These are phyloP conservation scores for Scomber scombrus DNA, from an alignment of 2,113 vertebrate species.

Conservation along the genomic window DNA sequence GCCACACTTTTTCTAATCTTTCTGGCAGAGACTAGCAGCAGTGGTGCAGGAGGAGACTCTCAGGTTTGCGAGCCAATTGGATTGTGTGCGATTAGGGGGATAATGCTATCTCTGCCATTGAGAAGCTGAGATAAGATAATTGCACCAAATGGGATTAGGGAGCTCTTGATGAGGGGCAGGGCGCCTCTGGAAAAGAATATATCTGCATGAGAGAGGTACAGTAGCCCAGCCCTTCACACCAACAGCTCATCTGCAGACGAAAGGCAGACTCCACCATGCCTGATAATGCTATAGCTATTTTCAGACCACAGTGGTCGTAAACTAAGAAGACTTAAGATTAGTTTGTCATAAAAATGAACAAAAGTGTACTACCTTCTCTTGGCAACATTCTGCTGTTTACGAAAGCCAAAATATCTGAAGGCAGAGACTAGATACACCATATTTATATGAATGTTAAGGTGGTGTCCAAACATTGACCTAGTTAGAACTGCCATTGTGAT, in stretches of 20 bases:
- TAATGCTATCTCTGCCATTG: slow-evolving; percentile 78
- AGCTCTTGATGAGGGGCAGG: slow-evolving; percentile 70
- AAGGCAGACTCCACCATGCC: slow-evolving; percentile 65
- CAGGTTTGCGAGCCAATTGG: slow-evolving; percentile 71
- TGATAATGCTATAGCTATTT: slow-evolving; percentile 58
- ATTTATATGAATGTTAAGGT: slow-evolving; percentile 46
- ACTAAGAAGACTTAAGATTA: slow-evolving; percentile 9
- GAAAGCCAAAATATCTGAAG: slow-evolving; percentile 32
- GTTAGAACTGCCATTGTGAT: slow-evolving; percentile 58
- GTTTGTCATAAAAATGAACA: slow-evolving; percentile 17
- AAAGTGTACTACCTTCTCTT: slow-evolving; percentile 7
- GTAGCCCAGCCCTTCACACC: slow-evolving; percentile 21
- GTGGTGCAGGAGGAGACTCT: slow-evolving; percentile 53
- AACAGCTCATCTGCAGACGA: slow-evolving; percentile 52
- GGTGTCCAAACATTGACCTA: slow-evolving; percentile 64
- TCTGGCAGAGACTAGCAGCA: slow-evolving; percentile 53
- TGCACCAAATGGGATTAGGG: slow-evolving; percentile 82
- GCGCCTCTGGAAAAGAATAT: slow-evolving; percentile 59
- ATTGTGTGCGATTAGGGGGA: slow-evolving; percentile 80
- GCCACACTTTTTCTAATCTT: slow-evolving; percentile 53
- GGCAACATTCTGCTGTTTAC: slow-evolving; percentile 37
- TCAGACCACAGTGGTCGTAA: slow-evolving; percentile 29
- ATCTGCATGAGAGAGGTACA: slow-evolving; percentile 61
- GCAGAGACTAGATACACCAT: slow-evolving; percentile 53
- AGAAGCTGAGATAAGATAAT: slow-evolving; percentile 84